Evolutionary conservation across 1,140 invertebrate species (phyloP).

Genomic region (Drosophila mojavensis): DNA sequence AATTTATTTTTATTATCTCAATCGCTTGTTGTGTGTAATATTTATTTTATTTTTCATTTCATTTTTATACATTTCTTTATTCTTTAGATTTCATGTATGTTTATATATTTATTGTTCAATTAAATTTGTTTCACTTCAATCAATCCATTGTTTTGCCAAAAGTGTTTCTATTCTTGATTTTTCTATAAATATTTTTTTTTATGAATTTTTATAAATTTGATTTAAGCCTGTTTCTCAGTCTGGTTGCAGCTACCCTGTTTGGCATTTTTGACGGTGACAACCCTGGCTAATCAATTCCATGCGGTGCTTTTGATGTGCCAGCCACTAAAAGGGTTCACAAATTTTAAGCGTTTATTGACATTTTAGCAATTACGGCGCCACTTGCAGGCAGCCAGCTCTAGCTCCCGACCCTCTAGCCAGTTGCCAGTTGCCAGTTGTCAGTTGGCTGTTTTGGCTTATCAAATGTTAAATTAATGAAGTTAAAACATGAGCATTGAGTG

Average conservation of each 20-base stretch:
- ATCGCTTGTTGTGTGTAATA: too few species aligned
- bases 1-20: too few species aligned
- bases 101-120: too few species aligned
- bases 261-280: constrained; percentile 43
- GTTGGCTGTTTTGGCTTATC: constrained; percentile 54
- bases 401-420: neutral
- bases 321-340: constrained; percentile 40
- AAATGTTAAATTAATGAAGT: constrained; percentile 78
- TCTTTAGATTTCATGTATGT: too few species aligned
- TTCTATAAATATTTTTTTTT: neutral
- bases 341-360: constrained; percentile 57
- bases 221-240: too few species aligned
- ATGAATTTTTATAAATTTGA: neutral
- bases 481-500: constrained; percentile 63
- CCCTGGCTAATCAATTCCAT: constrained; percentile 59
- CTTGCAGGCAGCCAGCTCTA: constrained; percentile 13
- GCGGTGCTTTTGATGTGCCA: constrained; percentile 47
- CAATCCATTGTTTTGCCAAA: too few species aligned
- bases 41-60: too few species aligned
- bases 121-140: too few species aligned
- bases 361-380: constrained; percentile 55
- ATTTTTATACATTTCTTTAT: too few species aligned
- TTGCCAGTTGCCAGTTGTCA: constrained; percentile 12
- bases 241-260: neutral
- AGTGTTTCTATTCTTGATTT: too few species aligned